Evolutionary conservation across 2,797 vertebrate genomes (phyloP).

Genomic region (Tamandua tetradactyla): DNA sequence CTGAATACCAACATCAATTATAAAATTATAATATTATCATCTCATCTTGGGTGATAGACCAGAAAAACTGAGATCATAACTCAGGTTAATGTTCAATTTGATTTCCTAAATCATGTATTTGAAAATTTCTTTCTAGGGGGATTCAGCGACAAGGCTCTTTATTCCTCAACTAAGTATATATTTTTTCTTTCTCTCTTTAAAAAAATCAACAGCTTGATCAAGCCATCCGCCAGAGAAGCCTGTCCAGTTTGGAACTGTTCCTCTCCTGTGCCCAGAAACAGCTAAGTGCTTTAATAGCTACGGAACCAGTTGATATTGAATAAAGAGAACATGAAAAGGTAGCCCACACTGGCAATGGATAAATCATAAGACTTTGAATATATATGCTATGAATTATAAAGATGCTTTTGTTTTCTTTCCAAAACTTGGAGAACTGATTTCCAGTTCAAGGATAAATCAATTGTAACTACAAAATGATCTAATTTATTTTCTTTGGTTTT

Average conservation of each 20-base stretch:
- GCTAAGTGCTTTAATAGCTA: constrained; percentile 84
- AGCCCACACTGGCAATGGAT: not conserved
- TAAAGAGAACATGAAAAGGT: constrained; percentile 60
- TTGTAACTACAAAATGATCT: constrained; percentile 6
- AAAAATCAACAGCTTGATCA: constrained; percentile 85
- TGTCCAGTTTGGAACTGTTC: constrained; percentile 89
- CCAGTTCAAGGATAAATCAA: constrained; percentile 60
- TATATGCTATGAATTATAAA: constrained; percentile 51
- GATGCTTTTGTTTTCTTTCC: constrained; percentile 53
- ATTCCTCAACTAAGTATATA: constrained; percentile 3
- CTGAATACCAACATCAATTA: not conserved
- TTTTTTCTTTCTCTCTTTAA: not conserved
- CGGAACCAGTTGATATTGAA: constrained; percentile 77
- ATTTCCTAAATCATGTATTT: not conserved
- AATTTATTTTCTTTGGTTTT: constrained; percentile 63
- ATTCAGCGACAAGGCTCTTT: not conserved
- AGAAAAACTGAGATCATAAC: not conserved
- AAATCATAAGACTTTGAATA: constrained; percentile 61
- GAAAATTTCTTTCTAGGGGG: not conserved
- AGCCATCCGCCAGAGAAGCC: constrained; percentile 85
- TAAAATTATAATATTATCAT: not conserved
- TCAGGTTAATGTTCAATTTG: not conserved
- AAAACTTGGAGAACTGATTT: constrained; percentile 22
- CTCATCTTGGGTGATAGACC: not conserved
- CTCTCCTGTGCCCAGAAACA: constrained; percentile 90